These are phyloP conservation scores for Uloborus plumipes DNA, from an alignment of 2,888 invertebrate genomes.

Conservation along the genomic window DNA sequence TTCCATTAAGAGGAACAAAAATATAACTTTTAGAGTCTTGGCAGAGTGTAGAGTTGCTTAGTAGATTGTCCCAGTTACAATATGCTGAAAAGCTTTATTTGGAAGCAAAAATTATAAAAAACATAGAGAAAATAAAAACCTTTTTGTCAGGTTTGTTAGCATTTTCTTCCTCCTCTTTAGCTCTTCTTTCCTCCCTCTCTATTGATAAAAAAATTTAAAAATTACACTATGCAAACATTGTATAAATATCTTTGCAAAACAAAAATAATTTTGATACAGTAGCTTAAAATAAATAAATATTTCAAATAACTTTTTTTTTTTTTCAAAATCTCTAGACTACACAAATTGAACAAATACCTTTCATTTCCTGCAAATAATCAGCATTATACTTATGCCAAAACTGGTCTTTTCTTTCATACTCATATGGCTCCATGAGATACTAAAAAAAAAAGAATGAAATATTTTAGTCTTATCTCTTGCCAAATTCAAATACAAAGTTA, in stretches of 20 bases:
- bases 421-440: slow-evolving; percentile 86
- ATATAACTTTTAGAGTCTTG: no score
- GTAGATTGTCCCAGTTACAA: no score
- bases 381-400: slow-evolving; percentile 92
- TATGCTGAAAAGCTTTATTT: no score
- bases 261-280: background rate
- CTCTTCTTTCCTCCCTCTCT: slow-evolving; percentile 86
- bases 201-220: slow-evolving; percentile 43
- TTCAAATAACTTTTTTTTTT: background rate
- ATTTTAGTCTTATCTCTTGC: background rate
- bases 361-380: slow-evolving; percentile 86
- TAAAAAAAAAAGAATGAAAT: slow-evolving; percentile 64
- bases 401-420: slow-evolving; percentile 83
- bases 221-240: background rate
- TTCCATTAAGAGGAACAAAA: no score
- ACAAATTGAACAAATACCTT: slow-evolving; percentile 76
- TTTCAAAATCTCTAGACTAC: background rate
- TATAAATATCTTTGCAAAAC: background rate
- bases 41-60: no score
- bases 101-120: background rate
- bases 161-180: slow-evolving; percentile 87
- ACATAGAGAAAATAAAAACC: slow-evolving; percentile 11
- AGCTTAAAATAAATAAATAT: no score
- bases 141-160: slow-evolving; percentile 81
- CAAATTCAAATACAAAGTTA: background rate